Evolutionary conservation across 2,888 invertebrate species (phyloP), one percentile per base, ranked within the genome.

Genomic region (Lathronympha strigana): DNA sequence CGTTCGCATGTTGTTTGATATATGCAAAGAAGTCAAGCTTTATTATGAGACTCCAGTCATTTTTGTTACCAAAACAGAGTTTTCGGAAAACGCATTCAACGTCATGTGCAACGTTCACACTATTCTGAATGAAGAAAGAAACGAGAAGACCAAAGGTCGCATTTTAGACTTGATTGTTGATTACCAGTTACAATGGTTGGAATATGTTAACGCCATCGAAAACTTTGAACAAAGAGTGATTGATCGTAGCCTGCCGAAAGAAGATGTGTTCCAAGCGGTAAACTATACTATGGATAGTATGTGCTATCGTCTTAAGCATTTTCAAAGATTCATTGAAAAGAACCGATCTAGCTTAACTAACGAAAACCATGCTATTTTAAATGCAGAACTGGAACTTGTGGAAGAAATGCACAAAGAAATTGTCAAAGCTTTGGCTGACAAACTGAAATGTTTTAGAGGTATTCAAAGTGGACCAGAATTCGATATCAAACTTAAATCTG

Each of bases 361-460:
- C 68, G 68, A 69, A 55, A 71, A 81, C 31, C 83, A 84, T 72
- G 69, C 73, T 4, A 76, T 86, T 69, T 66, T 92, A 54, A 54
- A 71, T 38, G 75, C 87, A 2, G 92, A 92, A 51, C 68, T 87
- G 53, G 92, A 91, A 83, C 86, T 92, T 63, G 76, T 91, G 21
- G 86, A 88, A 77, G 89, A 86, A 23, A 92, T 92, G 92, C 86
- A 92, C 62, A 80, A 78, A 71, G 85, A 87, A 15, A 80, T 84
- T 13, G 77, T 73, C 1, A 63, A 67, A 62, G 49, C 66, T 36
- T 80, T 91, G 61, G 68, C 79, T 45, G 81, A 86, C 19, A 85
- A 84, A 75, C 68, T 86, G 8, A 84, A 80, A 72, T 84, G 81
- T 69, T 85, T 86, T 38, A 80, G 78, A 71, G 80, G 72, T 58